These are phyloP conservation scores for Pelobates cultripes DNA, from an alignment of 2,797 vertebrate species.

Conservation along the genomic window DNA sequence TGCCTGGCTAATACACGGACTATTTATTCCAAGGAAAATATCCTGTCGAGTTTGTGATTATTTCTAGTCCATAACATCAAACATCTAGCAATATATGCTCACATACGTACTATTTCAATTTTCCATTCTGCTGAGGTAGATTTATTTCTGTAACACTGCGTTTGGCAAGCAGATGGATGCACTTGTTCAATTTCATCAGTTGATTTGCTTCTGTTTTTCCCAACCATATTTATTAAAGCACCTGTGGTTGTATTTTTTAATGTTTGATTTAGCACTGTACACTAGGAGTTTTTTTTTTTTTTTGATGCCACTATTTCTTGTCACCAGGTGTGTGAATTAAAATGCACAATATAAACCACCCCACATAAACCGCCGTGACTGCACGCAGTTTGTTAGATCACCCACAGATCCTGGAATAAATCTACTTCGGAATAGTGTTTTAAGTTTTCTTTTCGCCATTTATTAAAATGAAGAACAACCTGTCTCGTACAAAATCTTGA, in stretches of 20 bases:
- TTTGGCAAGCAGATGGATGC: neutral
- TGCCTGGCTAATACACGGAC: too few species aligned
- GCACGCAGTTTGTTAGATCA: neutral
- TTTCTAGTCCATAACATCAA: too few species aligned
- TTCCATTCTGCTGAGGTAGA: neutral
- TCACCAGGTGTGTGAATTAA: too few species aligned
- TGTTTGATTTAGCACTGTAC: neutral
- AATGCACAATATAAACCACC: too few species aligned
- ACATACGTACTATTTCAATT: neutral
- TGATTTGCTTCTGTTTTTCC: neutral
- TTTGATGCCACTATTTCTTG: too few species aligned
- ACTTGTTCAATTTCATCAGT: neutral
- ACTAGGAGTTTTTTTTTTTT: neutral
- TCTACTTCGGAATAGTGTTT: constrained; percentile 1
- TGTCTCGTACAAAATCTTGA: neutral
- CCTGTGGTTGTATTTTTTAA: neutral
- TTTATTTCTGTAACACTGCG: neutral
- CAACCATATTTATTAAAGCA: neutral
- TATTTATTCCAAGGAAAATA: neutral
- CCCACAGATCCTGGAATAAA: neutral
- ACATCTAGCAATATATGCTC: too few species aligned
- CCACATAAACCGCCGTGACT: neutral
- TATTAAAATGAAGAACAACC: neutral
- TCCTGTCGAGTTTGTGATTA: too few species aligned
- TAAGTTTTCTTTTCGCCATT: neutral